phyloP scores from a whole-genome alignment of 2,888 invertebrate species.

The Cactoblastis cactorum region DNA sequence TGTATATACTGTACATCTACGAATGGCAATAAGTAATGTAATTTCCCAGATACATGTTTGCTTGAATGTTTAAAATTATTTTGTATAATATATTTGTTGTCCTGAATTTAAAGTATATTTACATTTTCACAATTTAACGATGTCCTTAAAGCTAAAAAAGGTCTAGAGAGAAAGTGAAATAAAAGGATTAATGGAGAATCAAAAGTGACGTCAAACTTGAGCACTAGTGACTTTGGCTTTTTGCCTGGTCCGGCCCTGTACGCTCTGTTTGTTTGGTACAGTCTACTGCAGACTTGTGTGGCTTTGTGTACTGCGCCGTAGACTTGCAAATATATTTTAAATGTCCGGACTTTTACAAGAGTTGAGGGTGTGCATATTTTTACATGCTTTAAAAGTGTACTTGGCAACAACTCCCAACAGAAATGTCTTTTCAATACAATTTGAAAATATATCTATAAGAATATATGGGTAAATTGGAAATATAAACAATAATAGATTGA shows the following conservation, averaged over 20 bases:
- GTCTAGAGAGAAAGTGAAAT: no score
- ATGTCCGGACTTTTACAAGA: slow-evolving; percentile 3
- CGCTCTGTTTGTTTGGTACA: background rate
- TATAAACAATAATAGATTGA: no score
- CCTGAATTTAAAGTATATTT: no score
- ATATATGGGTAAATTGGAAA: background rate
- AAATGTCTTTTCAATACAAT: background rate
- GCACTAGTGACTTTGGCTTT: background rate
- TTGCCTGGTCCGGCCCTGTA: background rate
- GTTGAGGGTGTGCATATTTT: slow-evolving; percentile 3
- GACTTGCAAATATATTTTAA: slow-evolving; percentile 6
- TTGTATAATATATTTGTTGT: no score
- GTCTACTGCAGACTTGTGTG: slow-evolving; percentile 4
- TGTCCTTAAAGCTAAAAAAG: no score
- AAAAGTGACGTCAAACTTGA: background rate
- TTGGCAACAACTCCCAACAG: background rate
- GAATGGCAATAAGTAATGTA: no score
- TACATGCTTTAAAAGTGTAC: background rate
- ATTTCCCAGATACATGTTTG: no score
- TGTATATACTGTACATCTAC: no score
- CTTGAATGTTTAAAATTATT: no score
- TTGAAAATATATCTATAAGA: background rate
- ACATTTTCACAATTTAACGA: no score
- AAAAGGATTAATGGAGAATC: background rate
- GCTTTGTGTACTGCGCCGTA: background rate